A percentile compares a stretch with the other conserved stretches of the same genome.
Evolutionary conservation across 2,888 invertebrate genomes (phyloP).

Genomic region (Leuctra nigra): DNA sequence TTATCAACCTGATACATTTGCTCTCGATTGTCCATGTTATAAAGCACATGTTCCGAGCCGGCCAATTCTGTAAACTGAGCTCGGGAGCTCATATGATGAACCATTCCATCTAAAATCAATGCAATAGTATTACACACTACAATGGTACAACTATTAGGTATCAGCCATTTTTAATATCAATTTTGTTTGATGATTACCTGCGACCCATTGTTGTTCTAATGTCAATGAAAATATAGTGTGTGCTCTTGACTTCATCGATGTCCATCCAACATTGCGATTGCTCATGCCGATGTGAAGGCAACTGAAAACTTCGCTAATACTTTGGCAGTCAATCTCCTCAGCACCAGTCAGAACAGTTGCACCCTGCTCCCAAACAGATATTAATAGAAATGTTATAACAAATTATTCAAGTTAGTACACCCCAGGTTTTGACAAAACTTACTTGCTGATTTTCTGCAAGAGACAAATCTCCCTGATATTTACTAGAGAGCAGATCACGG

Average conservation of each 20-base stretch:
- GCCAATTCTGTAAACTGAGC: constrained; percentile 67
- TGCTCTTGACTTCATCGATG: constrained; percentile 30
- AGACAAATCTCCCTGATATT: constrained; percentile 26
- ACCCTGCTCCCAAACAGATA: constrained; percentile 24
- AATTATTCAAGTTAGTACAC: neutral
- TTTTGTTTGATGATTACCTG: constrained; percentile 23
- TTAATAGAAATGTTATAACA: neutral
- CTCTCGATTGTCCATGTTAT: constrained; percentile 40
- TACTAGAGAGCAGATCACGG: constrained; percentile 45
- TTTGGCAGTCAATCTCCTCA: constrained; percentile 33
- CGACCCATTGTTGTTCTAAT: constrained; percentile 63
- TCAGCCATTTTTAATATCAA: neutral
- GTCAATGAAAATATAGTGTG: constrained; percentile 67
- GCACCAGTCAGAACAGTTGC: constrained; percentile 26
- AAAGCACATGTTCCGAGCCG: constrained; percentile 41
- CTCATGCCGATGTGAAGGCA: constrained; percentile 60
- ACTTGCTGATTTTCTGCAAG: constrained; percentile 28
- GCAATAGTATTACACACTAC: neutral
- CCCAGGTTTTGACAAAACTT: constrained; percentile 15
- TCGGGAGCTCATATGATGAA: constrained; percentile 64
- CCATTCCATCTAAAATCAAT: constrained; percentile 51
- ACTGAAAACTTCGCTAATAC: constrained; percentile 62
- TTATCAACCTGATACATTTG: constrained; percentile 49
- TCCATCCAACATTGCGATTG: constrained; percentile 40
- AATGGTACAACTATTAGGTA: neutral